Conservation (phyloP, 1,140 invertebrate species). For the Drosophila teissieri region DNA sequence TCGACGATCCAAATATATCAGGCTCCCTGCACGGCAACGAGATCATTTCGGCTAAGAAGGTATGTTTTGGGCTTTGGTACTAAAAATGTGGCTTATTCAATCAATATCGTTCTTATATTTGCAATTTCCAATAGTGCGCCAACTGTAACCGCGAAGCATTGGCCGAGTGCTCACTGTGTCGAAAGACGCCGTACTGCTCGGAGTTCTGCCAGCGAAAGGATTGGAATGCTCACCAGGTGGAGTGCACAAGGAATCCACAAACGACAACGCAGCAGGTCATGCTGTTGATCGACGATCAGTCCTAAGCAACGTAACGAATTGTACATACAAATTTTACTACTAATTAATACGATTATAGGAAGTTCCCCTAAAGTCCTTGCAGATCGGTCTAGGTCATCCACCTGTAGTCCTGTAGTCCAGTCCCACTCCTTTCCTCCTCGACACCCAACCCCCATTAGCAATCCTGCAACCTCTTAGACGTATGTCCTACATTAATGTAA, state of each 20-base stretch:
- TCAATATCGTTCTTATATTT: not conserved
- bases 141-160: constrained; percentile 94
- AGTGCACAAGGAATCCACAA: constrained; percentile 89
- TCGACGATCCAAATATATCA: constrained; percentile 85
- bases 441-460: constrained; percentile 29
- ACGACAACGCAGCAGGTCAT: constrained; percentile 87
- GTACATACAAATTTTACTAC: constrained; percentile 83
- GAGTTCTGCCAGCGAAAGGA: constrained; percentile 95
- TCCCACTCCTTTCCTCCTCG: constrained; percentile 18
- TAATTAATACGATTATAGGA: constrained; percentile 77
- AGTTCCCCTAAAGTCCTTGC: constrained; percentile 26
- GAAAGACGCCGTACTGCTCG: constrained; percentile 93
- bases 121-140: constrained; percentile 87
- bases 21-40: constrained; percentile 81
- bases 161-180: constrained; percentile 93
- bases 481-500: constrained; percentile 81
- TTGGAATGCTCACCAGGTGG: constrained; percentile 93
- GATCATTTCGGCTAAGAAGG: constrained; percentile 84
- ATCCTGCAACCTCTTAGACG: constrained; percentile 66
- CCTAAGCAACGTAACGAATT: constrained; percentile 83
- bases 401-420: constrained; percentile 3
- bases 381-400: constrained; percentile 8
- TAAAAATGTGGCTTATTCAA: no score
- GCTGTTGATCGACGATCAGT: constrained; percentile 88
- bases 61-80: constrained; percentile 20